Percentiles rank a stretch among this genome's conserved stretches.
Evolutionary conservation across 2,797 vertebrate genomes (phyloP).

Genomic region (Momotus momota): DNA sequence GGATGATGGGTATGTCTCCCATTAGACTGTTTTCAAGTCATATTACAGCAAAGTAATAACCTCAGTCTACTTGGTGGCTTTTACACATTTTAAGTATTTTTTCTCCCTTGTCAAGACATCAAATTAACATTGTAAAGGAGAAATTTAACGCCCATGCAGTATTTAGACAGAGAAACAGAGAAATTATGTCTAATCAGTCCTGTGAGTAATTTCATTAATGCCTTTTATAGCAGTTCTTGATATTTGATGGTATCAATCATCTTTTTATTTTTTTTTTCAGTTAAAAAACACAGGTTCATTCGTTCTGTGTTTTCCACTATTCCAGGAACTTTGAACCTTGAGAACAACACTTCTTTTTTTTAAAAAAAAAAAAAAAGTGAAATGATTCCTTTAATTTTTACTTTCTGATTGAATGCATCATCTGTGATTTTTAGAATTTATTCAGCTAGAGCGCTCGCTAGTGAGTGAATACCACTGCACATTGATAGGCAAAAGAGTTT

Average conservation of each 20-base stretch:
- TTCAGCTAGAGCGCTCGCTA: neutral
- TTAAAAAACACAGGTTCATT: slow-evolving; percentile 18
- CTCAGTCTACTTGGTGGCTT: neutral
- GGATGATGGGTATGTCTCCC: neutral
- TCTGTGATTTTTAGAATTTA: neutral
- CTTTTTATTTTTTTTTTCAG: neutral
- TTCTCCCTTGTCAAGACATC: slow-evolving; percentile 31
- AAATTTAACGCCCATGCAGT: slow-evolving; percentile 36
- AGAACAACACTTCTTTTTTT: neutral
- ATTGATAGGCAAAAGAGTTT: neutral
- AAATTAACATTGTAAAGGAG: slow-evolving; percentile 45
- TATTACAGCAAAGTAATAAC: neutral
- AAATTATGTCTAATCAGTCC: slow-evolving; percentile 32
- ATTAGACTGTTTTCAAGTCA: neutral
- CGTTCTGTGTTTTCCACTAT: neutral
- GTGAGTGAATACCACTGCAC: neutral
- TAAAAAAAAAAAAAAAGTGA: neutral
- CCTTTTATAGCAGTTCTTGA: neutral
- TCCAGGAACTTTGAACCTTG: neutral
- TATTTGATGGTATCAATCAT: neutral
- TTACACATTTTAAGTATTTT: slow-evolving; percentile 21
- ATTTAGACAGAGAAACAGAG: slow-evolving; percentile 30
- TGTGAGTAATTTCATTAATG: slow-evolving; percentile 33
- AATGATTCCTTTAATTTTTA: neutral
- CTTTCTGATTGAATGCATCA: neutral